Base-by-base conservation (phyloP, 2,888 invertebrate species). In the Anaspis maculata region DNA sequence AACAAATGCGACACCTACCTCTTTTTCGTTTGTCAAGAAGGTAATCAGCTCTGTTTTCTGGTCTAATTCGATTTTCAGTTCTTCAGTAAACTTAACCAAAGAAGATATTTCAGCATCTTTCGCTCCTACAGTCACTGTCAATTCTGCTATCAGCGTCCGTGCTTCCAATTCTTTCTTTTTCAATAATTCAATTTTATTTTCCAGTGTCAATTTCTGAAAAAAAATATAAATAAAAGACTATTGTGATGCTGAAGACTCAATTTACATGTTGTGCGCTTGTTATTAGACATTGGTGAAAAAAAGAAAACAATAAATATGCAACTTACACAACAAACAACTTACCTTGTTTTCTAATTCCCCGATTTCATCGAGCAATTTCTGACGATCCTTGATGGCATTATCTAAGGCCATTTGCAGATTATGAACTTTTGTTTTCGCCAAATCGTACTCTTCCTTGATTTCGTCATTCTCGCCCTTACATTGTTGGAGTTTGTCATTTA, bases 41-140 rank as follows among this genome's bases (percentile, higher is more conserved):
- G 46, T 42, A 6, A 54, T 36, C 12, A 46, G 24, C 12, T 49
- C 46, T 14, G 44, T 44, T 30, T 53, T 49, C 26, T 53, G 45
- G 3, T 35, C 30, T 3, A 51, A 31, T 32, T 48, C 38, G 3
- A 14, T n/a, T 30, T 45, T 45, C 6, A 54, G 31, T 15, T 49
- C 49, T 6, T 49, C 40, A 19, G 46, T 47, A 1, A 42, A 34
- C 35, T 51, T 46, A 27, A 40, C 39, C 9, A 51, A 23, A 3
- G 40, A 36, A 2, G 41, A 23, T 19, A 52, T 32, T 41, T 52
- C 49, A 4, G 46, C 28, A 6, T 54, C 55, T 36, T 56, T 56
- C 2, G 37, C 29, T 10, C 48, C 47, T 1, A 52, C 26, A 38
- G 48, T 43, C 3, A 43, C 40, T 33, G 45, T 42, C 13, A 54